phyloP scores from a whole-genome alignment of 2,797 vertebrate genomes.

The Liasis olivaceus region DNA sequence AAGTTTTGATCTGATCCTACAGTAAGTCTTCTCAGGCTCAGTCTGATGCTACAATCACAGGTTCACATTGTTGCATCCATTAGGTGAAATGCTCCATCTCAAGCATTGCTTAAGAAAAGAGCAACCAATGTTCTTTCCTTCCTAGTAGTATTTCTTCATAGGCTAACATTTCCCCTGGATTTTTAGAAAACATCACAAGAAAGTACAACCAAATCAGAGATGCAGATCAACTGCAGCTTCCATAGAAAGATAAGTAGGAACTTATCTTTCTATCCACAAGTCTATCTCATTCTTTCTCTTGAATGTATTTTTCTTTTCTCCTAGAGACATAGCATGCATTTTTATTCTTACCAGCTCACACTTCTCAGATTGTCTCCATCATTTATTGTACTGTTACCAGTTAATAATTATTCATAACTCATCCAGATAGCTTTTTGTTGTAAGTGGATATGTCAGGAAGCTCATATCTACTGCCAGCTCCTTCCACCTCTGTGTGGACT shows the following conservation, averaged over 20 bases:
- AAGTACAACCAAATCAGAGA: neutral
- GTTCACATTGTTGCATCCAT: too few species aligned
- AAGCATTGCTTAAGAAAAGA: too few species aligned
- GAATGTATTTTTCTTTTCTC: neutral
- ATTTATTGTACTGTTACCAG: slow-evolving; percentile 24
- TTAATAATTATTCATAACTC: slow-evolving; percentile 22
- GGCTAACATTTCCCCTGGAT: neutral
- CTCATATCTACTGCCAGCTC: neutral
- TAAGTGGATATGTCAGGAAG: neutral
- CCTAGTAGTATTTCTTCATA: neutral
- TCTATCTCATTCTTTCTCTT: neutral
- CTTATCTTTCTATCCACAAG: neutral
- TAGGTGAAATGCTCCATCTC: too few species aligned
- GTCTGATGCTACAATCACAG: too few species aligned
- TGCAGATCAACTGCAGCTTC: neutral
- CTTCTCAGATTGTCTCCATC: slow-evolving; percentile 10
- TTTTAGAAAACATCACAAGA: neutral
- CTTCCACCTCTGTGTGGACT: neutral
- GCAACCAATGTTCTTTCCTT: neutral
- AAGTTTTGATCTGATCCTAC: too few species aligned
- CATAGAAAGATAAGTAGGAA: neutral
- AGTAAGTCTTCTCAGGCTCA: too few species aligned
- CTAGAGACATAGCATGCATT: neutral
- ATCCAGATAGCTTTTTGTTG: neutral
- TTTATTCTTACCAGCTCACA: slow-evolving; percentile 12